Evolutionary conservation across 1,140 invertebrate species (phyloP).

Genomic region (Tribolium madens): DNA sequence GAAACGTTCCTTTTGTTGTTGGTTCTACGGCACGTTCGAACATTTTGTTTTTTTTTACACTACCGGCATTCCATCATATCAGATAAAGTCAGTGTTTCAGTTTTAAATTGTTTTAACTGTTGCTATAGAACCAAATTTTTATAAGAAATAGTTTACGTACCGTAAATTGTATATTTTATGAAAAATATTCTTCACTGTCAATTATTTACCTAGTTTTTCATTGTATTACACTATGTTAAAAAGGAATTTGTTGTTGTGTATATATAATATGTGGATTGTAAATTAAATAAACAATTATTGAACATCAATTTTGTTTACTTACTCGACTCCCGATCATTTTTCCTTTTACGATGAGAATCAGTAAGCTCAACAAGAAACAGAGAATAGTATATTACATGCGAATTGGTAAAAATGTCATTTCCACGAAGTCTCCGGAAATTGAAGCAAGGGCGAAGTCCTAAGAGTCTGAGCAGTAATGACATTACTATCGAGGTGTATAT

Average conservation of each 20-base stretch:
- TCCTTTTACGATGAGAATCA: too few relatives aligned
- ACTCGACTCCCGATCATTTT: too few relatives aligned
- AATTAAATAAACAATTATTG: slow-evolving; percentile 51
- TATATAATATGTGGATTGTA: slow-evolving; percentile 55
- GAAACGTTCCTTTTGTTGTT: slow-evolving; percentile 35
- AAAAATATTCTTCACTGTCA: slow-evolving; percentile 46
- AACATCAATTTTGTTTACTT: slow-evolving; percentile 37
- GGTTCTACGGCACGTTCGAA: slow-evolving; percentile 12
- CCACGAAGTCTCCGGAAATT: too few relatives aligned
- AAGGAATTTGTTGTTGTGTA: slow-evolving; percentile 56
- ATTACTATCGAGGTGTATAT: too few relatives aligned
- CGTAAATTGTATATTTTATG: slow-evolving; percentile 46
- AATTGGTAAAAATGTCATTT: too few relatives aligned
- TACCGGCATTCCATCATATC: slow-evolving; percentile 26
- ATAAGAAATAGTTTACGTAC: slow-evolving; percentile 43
- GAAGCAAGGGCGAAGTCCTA: too few relatives aligned
- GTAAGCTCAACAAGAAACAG: too few relatives aligned
- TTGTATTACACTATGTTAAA: slow-evolving; percentile 49
- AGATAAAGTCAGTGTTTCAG: background rate
- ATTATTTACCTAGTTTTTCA: slow-evolving; percentile 49
- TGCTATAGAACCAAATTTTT: slow-evolving; percentile 24
- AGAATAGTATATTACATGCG: too few relatives aligned
- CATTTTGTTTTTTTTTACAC: background rate
- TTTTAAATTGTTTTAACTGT: background rate
- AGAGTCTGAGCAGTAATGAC: too few relatives aligned